Evolutionary conservation across 1,140 invertebrate genomes (phyloP).

Genomic region (Condylostylus longicornis): DNA sequence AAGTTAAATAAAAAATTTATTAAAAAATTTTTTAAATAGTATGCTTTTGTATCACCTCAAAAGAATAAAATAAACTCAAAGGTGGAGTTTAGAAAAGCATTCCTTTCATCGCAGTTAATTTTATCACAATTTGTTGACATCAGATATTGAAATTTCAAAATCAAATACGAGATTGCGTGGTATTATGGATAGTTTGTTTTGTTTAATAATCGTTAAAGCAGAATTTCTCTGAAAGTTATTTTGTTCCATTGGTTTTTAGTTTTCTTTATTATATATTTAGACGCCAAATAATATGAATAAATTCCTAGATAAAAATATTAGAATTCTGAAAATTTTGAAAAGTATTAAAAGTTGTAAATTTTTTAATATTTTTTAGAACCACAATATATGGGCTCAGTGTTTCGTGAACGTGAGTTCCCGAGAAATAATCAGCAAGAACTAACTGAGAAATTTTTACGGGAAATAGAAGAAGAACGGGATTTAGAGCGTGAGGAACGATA

Average conservation of each 20-base stretch:
- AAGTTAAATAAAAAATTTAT: too few relatives aligned
- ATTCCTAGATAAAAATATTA: too few relatives aligned
- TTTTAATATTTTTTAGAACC: neutral
- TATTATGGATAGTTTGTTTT: neutral
- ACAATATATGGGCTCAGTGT: constrained; percentile 11
- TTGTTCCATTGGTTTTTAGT: neutral
- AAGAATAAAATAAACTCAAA: too few relatives aligned
- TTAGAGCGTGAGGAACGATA: constrained; percentile 35
- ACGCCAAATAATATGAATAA: too few relatives aligned
- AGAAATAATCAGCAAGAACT: constrained; percentile 37
- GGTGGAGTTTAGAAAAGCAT: too few relatives aligned
- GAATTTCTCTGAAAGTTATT: neutral
- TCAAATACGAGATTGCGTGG: neutral
- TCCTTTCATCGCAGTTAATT: too few relatives aligned
- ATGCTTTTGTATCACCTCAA: too few relatives aligned
- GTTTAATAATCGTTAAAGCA: neutral
- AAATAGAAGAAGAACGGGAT: constrained; percentile 34
- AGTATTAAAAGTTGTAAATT: too few relatives aligned
- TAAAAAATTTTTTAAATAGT: too few relatives aligned
- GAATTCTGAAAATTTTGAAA: too few relatives aligned
- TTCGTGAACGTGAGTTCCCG: constrained; percentile 23
- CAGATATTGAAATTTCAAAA: neutral
- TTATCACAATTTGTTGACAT: too few relatives aligned
- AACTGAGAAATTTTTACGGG: constrained; percentile 39
- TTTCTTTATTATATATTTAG: too few relatives aligned